A percentile compares a stretch with the other conserved stretches of the same genome.
Conservation (phyloP, 2,888 invertebrate species). For the Prionchulus punctatus region DNA sequence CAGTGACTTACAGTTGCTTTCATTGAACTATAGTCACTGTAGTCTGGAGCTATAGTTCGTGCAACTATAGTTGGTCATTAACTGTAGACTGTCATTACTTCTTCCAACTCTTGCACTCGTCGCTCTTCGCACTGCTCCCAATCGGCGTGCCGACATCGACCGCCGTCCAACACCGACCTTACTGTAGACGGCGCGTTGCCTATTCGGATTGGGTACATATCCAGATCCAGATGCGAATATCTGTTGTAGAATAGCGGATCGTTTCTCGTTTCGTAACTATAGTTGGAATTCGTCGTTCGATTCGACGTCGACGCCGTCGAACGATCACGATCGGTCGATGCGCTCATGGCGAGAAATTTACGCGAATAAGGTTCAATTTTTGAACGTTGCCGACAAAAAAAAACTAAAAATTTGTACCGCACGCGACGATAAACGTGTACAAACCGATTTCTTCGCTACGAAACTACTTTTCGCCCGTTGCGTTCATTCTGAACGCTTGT, state of each 20-base stretch:
- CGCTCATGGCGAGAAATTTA: no score
- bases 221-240: not conserved
- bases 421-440: no score
- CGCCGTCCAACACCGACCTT: no score
- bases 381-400: not conserved
- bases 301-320: not conserved
- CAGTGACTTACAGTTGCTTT: no score
- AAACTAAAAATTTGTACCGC: no score
- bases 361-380: no score
- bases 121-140: slow-evolving; percentile 42
- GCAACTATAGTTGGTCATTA: not conserved
- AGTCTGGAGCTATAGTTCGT: no score
- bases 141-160: slow-evolving; percentile 29
- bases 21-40: no score
- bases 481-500: no score
- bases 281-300: not conserved
- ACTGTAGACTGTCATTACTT: slow-evolving; percentile 32
- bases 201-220: slow-evolving; percentile 1
- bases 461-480: no score
- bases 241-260: slow-evolving; percentile 4
- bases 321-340: slow-evolving; percentile 1
- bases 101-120: slow-evolving; percentile 66
- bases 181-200: no score
- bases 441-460: no score
- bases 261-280: not conserved